Percentiles rank a stretch among this genome's conserved stretches.
These are phyloP conservation scores for Mylabris phalerata DNA, from an alignment of 1,140 invertebrate genomes.

Conservation along the genomic window DNA sequence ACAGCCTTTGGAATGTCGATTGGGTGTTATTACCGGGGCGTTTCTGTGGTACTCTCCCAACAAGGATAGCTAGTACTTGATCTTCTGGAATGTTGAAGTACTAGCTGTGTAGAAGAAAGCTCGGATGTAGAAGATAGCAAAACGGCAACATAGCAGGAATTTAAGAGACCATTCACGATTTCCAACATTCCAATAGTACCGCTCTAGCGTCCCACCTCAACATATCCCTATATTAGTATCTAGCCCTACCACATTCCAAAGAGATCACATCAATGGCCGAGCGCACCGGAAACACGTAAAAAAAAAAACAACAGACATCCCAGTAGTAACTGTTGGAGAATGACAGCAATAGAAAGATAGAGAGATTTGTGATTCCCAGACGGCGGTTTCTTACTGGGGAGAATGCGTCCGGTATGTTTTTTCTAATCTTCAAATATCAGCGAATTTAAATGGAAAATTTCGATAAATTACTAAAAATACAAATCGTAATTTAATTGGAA, in stretches of 20 bases:
- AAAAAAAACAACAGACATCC: conserved; percentile 18
- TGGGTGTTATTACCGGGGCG: conserved; percentile 6
- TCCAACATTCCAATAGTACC: conserved; percentile 38
- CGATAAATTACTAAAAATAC: no score
- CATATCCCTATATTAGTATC: conserved; percentile 13
- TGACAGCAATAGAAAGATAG: conserved; percentile 11
- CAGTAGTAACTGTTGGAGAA: no score
- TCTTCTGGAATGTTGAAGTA: not conserved
- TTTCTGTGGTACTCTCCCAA: not conserved
- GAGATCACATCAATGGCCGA: conserved; percentile 44
- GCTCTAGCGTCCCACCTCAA: conserved; percentile 12
- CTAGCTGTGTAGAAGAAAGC: no score
- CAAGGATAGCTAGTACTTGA: conserved; percentile 5
- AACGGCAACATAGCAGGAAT: conserved; percentile 32
- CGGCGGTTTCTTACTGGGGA: not conserved
- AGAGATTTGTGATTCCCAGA: conserved; percentile 16
- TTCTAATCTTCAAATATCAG: no score
- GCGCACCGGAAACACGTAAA: conserved; percentile 37
- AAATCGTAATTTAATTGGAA: not conserved
- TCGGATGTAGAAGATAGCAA: not conserved
- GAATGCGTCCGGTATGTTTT: no score
- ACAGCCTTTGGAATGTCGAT: not conserved
- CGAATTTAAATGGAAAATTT: no score
- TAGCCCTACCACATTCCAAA: conserved; percentile 42
- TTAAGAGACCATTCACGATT: conserved; percentile 42